Evolutionary conservation across 2,113 vertebrate species (phyloP).

Genomic region (Lynx canadensis): DNA sequence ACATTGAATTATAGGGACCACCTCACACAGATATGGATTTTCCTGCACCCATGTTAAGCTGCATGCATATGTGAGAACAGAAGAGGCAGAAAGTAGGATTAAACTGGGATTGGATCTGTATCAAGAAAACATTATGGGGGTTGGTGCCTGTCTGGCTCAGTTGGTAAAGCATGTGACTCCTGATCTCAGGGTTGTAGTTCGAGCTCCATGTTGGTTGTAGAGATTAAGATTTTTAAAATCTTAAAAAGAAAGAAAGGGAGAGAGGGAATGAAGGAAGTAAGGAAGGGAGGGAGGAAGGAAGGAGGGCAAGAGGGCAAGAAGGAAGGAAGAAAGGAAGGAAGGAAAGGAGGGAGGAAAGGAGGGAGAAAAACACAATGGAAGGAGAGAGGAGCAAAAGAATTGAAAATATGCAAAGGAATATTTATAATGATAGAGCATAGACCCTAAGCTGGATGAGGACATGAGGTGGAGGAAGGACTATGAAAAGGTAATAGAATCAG

Average conservation of each 20-base stretch:
- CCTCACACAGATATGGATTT: not conserved
- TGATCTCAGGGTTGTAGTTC: not conserved
- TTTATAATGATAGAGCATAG: not conserved
- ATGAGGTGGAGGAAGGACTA: not conserved
- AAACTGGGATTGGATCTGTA: not conserved
- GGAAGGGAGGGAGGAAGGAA: too few relatives aligned
- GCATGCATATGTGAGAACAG: not conserved
- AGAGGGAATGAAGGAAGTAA: too few relatives aligned
- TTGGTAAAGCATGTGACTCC: not conserved
- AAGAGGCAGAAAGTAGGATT: not conserved
- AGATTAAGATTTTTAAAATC: too few relatives aligned
- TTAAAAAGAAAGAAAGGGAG: too few relatives aligned
- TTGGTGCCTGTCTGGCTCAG: not conserved
- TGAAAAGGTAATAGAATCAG: not conserved
- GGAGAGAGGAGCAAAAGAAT: not conserved
- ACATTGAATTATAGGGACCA: not conserved
- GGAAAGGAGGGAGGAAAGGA: too few relatives aligned
- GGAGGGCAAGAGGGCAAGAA: too few relatives aligned
- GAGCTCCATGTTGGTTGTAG: not conserved
- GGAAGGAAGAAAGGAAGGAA: too few relatives aligned
- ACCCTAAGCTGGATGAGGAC: not conserved
- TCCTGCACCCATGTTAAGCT: not conserved
- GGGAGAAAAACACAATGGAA: not conserved
- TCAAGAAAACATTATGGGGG: not conserved
- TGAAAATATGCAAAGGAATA: not conserved